Conservation (phyloP, 2,113 vertebrate species). For the Vidua macroura region DNA sequence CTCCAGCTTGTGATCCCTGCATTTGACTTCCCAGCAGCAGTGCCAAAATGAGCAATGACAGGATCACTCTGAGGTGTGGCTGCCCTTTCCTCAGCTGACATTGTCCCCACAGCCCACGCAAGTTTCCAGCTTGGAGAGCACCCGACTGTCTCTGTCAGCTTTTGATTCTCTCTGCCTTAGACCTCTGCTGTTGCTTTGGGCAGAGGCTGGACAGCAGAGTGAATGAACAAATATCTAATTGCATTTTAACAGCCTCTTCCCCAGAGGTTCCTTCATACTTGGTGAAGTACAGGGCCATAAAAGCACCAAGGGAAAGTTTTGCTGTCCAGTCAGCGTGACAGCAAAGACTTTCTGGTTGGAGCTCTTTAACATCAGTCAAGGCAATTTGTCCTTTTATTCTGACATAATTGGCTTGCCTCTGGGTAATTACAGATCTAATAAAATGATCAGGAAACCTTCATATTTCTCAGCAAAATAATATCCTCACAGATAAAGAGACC, state of each 20-base stretch:
- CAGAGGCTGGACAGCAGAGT: not conserved
- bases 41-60: not conserved
- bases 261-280: not conserved
- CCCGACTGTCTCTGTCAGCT: not conserved
- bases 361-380: not conserved
- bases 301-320: not conserved
- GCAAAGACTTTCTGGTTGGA: not conserved
- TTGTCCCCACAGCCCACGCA: rapidly evolving
- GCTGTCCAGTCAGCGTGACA: not conserved
- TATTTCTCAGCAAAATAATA: not conserved
- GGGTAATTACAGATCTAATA: constrained; percentile 10
- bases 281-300: not conserved
- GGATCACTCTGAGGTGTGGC: rapidly evolving
- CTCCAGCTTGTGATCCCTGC: not conserved
- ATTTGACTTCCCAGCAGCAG: not conserved
- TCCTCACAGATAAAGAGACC: not conserved
- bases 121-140: not conserved
- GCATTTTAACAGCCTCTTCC: not conserved
- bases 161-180: not conserved
- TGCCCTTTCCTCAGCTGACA: not conserved
- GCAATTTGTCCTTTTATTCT: not conserved
- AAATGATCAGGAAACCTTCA: not conserved
- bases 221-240: not conserved
- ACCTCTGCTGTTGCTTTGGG: not conserved
- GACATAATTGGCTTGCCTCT: not conserved